Conservation (phyloP, 2,888 invertebrate species). For the Odontocerum albicorne region DNA sequence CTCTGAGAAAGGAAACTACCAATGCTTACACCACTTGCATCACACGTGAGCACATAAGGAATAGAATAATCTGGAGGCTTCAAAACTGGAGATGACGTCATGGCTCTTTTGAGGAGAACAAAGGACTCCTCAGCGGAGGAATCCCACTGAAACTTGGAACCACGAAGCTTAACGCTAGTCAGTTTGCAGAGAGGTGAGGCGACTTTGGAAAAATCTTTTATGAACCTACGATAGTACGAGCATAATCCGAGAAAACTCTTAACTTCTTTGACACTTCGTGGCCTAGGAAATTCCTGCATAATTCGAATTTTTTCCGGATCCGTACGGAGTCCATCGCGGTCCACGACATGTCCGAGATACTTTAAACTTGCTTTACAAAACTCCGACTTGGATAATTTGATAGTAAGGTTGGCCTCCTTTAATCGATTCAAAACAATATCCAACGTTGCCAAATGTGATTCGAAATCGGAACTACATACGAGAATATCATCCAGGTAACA, state of each 20-base stretch:
- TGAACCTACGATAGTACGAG: neutral
- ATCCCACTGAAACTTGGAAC: neutral
- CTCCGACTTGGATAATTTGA: slow-evolving; percentile 38
- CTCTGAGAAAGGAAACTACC: slow-evolving; percentile 4
- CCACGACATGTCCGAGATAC: slow-evolving; percentile 40
- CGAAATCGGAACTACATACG: slow-evolving; percentile 28
- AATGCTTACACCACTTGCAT: neutral
- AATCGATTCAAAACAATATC: slow-evolving; percentile 18
- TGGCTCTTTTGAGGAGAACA: neutral
- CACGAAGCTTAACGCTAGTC: neutral
- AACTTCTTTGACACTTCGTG: too few species aligned
- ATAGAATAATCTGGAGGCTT: neutral
- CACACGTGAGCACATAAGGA: slow-evolving; percentile 2
- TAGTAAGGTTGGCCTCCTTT: slow-evolving; percentile 37
- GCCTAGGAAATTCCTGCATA: slow-evolving; percentile 11
- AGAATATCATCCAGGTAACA: slow-evolving; percentile 37
- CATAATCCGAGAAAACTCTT: too few species aligned
- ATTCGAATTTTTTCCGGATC: slow-evolving; percentile 36
- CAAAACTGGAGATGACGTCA: slow-evolving; percentile 1
- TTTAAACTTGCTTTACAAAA: slow-evolving; percentile 36
- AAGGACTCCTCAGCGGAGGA: neutral
- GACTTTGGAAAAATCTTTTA: neutral
- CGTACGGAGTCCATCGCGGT: slow-evolving; percentile 37
- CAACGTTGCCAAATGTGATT: slow-evolving; percentile 20
- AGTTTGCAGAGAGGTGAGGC: neutral